Evolutionary conservation across 1,140 invertebrate species (phyloP).

Genomic region (Vanessa tameamea): DNA sequence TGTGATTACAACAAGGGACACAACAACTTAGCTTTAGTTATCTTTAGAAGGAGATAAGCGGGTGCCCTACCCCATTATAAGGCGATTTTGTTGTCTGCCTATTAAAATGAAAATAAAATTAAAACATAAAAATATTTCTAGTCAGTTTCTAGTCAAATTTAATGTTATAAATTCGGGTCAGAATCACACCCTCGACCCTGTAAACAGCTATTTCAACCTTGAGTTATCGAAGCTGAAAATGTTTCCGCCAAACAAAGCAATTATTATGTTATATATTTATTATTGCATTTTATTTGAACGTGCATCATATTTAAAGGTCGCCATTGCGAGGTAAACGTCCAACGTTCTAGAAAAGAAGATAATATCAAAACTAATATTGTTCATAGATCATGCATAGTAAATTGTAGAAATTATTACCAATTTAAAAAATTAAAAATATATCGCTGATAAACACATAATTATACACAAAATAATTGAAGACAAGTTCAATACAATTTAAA

Average conservation of each 20-base stretch:
- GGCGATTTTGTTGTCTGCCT: too few species aligned
- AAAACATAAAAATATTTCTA: too few species aligned
- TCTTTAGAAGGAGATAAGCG: too few species aligned
- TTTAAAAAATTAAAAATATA: not conserved
- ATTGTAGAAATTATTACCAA: not conserved
- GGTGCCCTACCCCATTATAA: too few species aligned
- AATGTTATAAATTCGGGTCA: not conserved
- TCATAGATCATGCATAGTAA: not conserved
- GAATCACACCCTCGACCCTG: not conserved
- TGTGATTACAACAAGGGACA: too few species aligned
- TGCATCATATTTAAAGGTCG: slow-evolving; percentile 8
- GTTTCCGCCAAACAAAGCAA: not conserved
- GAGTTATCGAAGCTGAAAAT: slow-evolving; percentile 1
- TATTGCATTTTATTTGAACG: slow-evolving; percentile 8
- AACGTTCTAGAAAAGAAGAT: not conserved
- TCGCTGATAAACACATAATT: not conserved
- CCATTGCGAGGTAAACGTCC: not conserved
- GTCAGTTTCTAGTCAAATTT: not conserved
- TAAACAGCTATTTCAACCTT: not conserved
- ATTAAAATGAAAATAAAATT: too few species aligned
- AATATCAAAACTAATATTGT: not conserved
- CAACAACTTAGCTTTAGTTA: too few species aligned
- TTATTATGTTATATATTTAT: not conserved
- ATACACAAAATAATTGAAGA: not conserved
- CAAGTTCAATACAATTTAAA: too few species aligned